Evolutionary conservation across 2,113 vertebrate genomes (phyloP).

Genomic region (Brachyhypopomus gauderio): DNA sequence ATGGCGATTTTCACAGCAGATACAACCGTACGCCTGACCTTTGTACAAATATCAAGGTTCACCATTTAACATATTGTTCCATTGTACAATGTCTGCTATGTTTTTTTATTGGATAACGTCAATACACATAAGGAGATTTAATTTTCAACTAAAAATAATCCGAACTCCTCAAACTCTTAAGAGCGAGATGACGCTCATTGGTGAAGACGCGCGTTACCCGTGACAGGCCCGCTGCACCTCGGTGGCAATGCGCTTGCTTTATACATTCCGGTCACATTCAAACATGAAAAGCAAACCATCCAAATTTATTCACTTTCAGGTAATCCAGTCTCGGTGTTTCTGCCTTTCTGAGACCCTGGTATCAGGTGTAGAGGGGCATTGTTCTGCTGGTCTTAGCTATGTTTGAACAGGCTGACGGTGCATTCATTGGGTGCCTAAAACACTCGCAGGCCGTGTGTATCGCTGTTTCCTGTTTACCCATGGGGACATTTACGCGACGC

Average conservation of each 20-base stretch:
- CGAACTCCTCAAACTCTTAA: background rate
- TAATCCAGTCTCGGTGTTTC: background rate
- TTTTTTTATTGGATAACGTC: too few relatives aligned
- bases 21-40: too few relatives aligned
- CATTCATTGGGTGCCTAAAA: slow-evolving; percentile 37
- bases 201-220: background rate
- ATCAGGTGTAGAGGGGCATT: slow-evolving; percentile 44
- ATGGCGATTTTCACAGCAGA: too few relatives aligned
- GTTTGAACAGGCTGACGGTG: slow-evolving; percentile 40
- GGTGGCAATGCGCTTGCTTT: background rate
- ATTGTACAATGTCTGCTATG: too few relatives aligned
- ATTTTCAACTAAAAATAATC: background rate
- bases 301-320: background rate
- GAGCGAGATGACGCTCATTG: background rate
- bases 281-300: background rate
- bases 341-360: slow-evolving; percentile 8
- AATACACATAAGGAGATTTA: background rate
- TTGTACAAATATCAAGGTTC: too few relatives aligned
- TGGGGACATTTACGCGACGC: slow-evolving; percentile 55
- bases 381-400: slow-evolving; percentile 40
- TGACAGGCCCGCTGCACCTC: background rate
- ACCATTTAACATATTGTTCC: too few relatives aligned
- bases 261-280: background rate
- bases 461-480: slow-evolving; percentile 66
- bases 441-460: slow-evolving; percentile 54